A percentile compares a stretch with the other conserved stretches of the same genome.
Conservation (phyloP, 2,797 vertebrate genomes). For the Gymnoscopelus microlampas region DNA sequence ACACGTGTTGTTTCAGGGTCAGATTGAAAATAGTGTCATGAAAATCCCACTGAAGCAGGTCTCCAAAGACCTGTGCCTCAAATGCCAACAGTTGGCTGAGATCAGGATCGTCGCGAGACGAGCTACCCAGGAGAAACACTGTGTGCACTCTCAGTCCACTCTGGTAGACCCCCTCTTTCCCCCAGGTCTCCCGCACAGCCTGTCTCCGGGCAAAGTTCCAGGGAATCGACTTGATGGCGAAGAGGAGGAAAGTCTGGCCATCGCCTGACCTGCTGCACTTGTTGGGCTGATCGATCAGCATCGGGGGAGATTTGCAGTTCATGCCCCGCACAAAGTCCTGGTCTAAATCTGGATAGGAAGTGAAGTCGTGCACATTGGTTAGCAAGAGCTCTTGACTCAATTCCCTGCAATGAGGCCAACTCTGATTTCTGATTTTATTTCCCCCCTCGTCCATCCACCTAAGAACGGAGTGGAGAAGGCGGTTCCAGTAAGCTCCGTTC, state of each 20-base stretch:
- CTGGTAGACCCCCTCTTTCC: conserved; percentile 52
- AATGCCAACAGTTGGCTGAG: conserved; percentile 72
- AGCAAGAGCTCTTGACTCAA: conserved; percentile 55
- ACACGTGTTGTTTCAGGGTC: conserved; percentile 84
- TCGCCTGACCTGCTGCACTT: conserved; percentile 57
- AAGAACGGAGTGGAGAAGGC: conserved; percentile 71
- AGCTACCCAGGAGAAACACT: conserved; percentile 84
- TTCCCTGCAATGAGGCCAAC: conserved; percentile 50
- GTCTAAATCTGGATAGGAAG: conserved; percentile 74
- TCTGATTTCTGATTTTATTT: neutral
- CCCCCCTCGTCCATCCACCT: conserved; percentile 37
- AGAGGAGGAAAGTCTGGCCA: conserved; percentile 77
- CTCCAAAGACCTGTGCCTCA: conserved; percentile 78
- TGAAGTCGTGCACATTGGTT: conserved; percentile 75
- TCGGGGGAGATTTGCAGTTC: conserved; percentile 76
- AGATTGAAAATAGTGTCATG: conserved; percentile 85
- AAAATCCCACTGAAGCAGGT: conserved; percentile 90
- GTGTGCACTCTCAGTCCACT: conserved; percentile 60
- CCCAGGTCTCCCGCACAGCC: conserved; percentile 87
- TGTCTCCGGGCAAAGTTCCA: conserved; percentile 83
- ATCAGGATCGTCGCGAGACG: conserved; percentile 62
- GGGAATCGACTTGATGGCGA: conserved; percentile 86
- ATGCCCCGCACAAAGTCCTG: conserved; percentile 80
- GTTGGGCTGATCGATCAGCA: conserved; percentile 74
- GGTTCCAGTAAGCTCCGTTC: conserved; percentile 85